Evolutionary conservation across 2,797 vertebrate genomes (phyloP).

Genomic region (Phalanger gymnotis): DNA sequence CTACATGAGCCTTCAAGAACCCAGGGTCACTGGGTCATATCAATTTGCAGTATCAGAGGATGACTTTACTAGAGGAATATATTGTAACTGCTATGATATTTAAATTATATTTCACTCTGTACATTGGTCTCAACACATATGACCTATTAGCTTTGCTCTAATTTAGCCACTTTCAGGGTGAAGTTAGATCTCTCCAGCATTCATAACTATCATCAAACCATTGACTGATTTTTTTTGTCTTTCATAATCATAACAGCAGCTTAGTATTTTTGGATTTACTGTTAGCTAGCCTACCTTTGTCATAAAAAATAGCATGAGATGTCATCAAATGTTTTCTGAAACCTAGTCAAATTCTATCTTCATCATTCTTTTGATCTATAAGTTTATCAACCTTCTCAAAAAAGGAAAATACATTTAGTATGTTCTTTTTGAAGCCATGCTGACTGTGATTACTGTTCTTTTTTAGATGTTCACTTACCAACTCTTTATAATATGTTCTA

Average conservation of each 20-base stretch:
- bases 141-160: neutral
- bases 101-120: constrained; percentile 44
- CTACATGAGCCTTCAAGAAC: neutral
- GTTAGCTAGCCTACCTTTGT: neutral
- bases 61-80: neutral
- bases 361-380: neutral
- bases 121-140: neutral
- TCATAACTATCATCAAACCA: neutral
- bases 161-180: neutral
- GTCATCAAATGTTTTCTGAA: neutral
- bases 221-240: neutral
- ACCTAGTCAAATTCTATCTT: neutral
- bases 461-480: neutral
- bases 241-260: neutral
- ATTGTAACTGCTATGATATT: constrained; percentile 35
- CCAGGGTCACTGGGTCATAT: neutral
- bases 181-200: constrained; percentile 1
- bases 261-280: neutral
- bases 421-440: neutral
- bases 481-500: neutral
- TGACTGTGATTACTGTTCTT: neutral
- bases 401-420: neutral
- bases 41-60: neutral
- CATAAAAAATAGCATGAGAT: neutral
- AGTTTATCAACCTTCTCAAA: neutral